These are phyloP conservation scores for Pipistrellus nathusii DNA, from an alignment of 2,797 vertebrate genomes.

Conservation along the genomic window DNA sequence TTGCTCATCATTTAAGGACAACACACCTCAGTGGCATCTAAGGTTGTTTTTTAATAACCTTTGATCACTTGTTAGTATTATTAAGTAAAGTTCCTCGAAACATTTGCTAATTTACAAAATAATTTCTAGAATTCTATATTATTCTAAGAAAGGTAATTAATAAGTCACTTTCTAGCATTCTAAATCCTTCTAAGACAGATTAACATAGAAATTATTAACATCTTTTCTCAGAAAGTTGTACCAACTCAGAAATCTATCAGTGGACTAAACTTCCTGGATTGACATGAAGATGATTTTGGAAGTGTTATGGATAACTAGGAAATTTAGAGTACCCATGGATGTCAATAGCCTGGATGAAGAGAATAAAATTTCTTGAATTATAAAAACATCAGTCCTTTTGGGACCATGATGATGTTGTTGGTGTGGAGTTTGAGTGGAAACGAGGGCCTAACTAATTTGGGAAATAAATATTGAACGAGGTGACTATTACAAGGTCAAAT, in stretches of 20 bases:
- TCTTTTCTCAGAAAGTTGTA: constrained; percentile 48
- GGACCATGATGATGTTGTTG: not conserved
- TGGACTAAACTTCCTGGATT: not conserved
- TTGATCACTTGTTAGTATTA: not conserved
- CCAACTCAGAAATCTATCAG: constrained; percentile 1
- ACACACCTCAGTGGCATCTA: not conserved
- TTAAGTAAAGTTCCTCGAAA: not conserved
- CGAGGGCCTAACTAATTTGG: constrained; percentile 54
- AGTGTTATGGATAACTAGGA: constrained; percentile 34
- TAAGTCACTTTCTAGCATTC: not conserved
- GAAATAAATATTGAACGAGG: constrained; percentile 59
- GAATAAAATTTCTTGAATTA: constrained; percentile 52
- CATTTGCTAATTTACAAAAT: constrained; percentile 52
- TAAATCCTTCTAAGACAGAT: constrained; percentile 12
- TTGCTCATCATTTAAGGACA: not conserved
- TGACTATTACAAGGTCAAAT: constrained; percentile 32
- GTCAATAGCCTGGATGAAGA: constrained; percentile 11
- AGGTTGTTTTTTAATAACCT: not conserved
- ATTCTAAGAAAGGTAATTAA: constrained; percentile 6
- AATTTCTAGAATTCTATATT: constrained; percentile 22
- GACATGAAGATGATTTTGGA: constrained; percentile 30
- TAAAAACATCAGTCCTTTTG: constrained; percentile 19
- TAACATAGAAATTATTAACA: constrained; percentile 41
- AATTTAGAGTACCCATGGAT: constrained; percentile 37
- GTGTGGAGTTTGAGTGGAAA: constrained; percentile 52